Evolutionary conservation across 2,797 vertebrate species (phyloP), one percentile per base, ranked within the genome.

Genomic region (Silurus lanzhouensis): DNA sequence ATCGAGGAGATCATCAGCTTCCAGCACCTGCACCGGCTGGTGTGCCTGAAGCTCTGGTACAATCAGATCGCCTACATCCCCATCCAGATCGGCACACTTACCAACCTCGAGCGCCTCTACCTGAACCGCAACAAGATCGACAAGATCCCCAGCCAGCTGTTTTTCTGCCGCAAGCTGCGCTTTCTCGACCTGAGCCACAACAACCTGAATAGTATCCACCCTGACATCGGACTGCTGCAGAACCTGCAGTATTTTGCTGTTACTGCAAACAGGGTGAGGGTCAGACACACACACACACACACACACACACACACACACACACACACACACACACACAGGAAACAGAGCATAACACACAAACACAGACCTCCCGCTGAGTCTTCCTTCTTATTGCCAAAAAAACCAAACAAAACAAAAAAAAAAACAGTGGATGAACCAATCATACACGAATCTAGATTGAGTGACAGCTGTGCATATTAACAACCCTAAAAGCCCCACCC

Each of bases 1-100:
- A 98, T 99, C 0, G 98, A 99, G 92, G 98, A 99, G 95, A 99
- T 99, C 92, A 98, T 99, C 94, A 99, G 98, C 93, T 99, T 99
- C 94, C 98, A 99, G 94, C 98, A 99, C 90, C 93, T 99, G 60
- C 98, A 99, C 90, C 96, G 98, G 44, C 97, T 99, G 1, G 93
- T 94, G 87, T 95, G 94, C 85, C 96, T 99, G 89, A 99, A 97
- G 93, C 90, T 99, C 89, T 99, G 98, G 98, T 99, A 99, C 94
- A 99, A 99, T 94, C 97, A 99, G 93, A 99, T 99, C 13, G 97
- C 97, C 92, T 99, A 99, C 92, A 98, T 99, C 91, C 98, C 98
- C 92, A 96, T 98, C 91, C 97, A 99, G 92, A 97, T 99, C 4
- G 97, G 98, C 89, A 98, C 96, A 9, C 96, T 99, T 31, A 97